Base-by-base conservation (phyloP, 2,888 invertebrate genomes). In the Tinea semifulvella region DNA sequence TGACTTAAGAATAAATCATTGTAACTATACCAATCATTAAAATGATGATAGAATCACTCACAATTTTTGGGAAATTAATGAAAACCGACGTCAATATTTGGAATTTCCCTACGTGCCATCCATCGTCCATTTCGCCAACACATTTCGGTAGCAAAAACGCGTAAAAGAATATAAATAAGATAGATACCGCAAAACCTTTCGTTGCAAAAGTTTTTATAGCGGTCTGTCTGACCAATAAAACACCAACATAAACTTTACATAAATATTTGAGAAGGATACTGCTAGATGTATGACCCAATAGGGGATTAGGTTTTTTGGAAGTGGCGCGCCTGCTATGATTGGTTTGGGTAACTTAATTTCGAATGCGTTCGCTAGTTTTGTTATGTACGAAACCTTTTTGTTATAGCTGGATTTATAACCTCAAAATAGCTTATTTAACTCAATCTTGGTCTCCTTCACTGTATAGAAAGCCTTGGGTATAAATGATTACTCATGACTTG, bases 231-330 rank as follows among this genome's bases (percentile, higher is more conserved):
- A 22, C 40, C 40, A 40, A 40, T 40, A 40, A 40, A 40, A 40
- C 40, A 40, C 40, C 17, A 17, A 40, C 40, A 40, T 40, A 40
- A 40, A 40, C 22, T 40, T 40, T 22, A 40, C 40, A 40, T 40
- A 20, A 40, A 40, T 40, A 40, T 40, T 40, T 22, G 13, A 40
- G 14, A 20, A 11, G 22, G 40, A 31, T 18, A 36, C 18, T 18
- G 11, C 16, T 6, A 3, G 18, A 36, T 36, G 36, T 36, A 36
- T 36, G 36, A 14, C 18, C 18, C 36, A 36, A 36, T 36, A 36
- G 36, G 36, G 36, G 18, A 36, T 36, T 10, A 7, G 10, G 17
- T 14, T 3, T 36, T 36, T 36, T 36, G 25, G 11, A 31, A 14
- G 13, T 31, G 31, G 14, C 31, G n/a, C 14, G 11, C 6, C 31